Base-by-base conservation (phyloP, 53 echinoderm and acorn worm species). In the Paelopatides confundens region DNA sequence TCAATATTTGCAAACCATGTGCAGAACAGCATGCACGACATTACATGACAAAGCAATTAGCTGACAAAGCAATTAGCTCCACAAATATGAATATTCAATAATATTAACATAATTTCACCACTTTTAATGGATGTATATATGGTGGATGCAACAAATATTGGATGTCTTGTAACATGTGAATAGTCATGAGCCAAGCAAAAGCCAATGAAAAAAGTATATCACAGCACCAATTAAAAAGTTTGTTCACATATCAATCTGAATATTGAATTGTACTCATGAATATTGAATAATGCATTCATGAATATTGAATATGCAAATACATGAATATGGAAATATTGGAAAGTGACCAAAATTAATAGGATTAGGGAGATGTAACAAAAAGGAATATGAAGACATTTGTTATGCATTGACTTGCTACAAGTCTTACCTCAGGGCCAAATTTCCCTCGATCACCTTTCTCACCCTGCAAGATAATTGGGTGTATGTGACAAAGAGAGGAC, bases 401-500 rank as follows among this genome's bases (percentile, higher is more conserved):
- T 58, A 58, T 58, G 58, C 58, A 58, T 58, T 17, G 58, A 58
- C 58, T 21, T 74, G 47, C 23, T 18, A n/a, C 69, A 69, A 18
- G 34, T 46, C 74, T 74, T 74, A 74, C 74, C 74, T 74, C 74
- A 10, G 74, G 74, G 47, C 74, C 74, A 74, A 74, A 74, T 74
- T 74, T 74, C 26, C 74, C 74, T 21, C 74, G 74, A 28, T 74
- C 74, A 74, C 74, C 74, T 74, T 74, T 74, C 47, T 74, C 40
- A 74, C 74, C 74, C 74, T 74, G 74, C 47, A 74, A 74, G 47
- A 74, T 74, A 74, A 74, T 74, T 38, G 74, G 74, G 74, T 74
- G 74, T 35, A 74, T 74, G 26, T 74, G 43, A 74, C 74, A 74
- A 74, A 38, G 47, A 35, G 2, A 74, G 14, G 27, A 74, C 47